Conservation (phyloP, 2,797 vertebrate genomes). For the Eleutherodactylus coqui region DNA sequence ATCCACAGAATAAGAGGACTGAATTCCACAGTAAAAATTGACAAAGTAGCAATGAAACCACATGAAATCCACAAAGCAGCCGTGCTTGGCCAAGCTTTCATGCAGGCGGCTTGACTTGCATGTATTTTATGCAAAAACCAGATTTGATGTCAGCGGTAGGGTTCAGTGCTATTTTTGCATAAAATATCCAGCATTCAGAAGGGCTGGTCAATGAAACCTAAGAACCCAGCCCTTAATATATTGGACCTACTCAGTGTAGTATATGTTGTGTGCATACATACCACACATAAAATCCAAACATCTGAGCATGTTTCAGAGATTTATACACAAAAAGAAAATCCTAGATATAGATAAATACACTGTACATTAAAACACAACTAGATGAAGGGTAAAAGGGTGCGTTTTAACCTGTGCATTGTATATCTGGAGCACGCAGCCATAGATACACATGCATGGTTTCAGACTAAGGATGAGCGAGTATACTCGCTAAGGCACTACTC, state of each 20-base stretch:
- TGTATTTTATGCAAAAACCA: too few species aligned
- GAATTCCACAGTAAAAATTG: too few species aligned
- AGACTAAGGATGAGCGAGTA: too few species aligned
- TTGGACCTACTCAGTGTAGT: not conserved
- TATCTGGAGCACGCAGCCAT: not conserved
- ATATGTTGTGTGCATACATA: not conserved
- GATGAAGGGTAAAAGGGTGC: not conserved
- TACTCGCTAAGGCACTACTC: too few species aligned
- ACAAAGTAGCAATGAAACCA: too few species aligned
- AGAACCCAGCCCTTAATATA: too few species aligned
- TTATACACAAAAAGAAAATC: constrained; percentile 15
- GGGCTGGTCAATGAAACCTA: not conserved
- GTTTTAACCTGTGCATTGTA: not conserved
- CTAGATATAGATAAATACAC: constrained; percentile 13
- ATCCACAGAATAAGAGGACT: too few species aligned
- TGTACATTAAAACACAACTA: constrained; percentile 8
- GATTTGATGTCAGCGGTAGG: too few species aligned
- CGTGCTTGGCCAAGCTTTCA: too few species aligned
- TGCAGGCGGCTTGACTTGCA: too few species aligned
- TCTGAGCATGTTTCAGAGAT: not conserved
- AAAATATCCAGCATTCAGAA: not conserved
- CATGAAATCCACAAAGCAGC: too few species aligned
- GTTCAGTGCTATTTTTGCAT: not conserved
- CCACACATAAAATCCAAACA: not conserved
- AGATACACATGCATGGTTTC: not conserved